phyloP scores from a whole-genome alignment of 2,113 vertebrate genomes.

The Aramus guarauna region DNA sequence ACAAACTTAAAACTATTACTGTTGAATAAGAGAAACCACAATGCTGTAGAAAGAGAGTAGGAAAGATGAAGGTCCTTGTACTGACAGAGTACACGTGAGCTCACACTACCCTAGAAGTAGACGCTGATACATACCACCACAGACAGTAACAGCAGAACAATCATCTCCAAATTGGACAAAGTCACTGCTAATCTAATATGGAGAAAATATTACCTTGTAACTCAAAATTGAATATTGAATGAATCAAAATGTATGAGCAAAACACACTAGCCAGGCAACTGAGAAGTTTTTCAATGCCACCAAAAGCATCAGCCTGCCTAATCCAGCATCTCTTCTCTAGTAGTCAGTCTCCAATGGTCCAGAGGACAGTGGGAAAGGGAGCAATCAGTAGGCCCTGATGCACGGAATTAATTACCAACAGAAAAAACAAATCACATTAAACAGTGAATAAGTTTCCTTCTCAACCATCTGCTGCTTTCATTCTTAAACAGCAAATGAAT shows the following conservation, averaged over 20 bases:
- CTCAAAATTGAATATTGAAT: not conserved
- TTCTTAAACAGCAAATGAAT: slow-evolving; percentile 2
- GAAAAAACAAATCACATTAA: slow-evolving; percentile 24
- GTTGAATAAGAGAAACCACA: not conserved
- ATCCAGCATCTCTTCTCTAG: not conserved
- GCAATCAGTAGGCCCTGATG: not conserved
- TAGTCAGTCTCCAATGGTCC: not conserved
- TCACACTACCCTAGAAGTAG: not conserved
- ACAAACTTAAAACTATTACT: not conserved
- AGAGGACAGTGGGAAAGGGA: not conserved
- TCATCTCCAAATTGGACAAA: not conserved
- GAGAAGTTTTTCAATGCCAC: not conserved
- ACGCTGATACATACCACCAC: not conserved
- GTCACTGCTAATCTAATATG: not conserved
- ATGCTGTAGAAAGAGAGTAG: not conserved
- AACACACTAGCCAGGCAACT: not conserved
- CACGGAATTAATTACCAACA: not conserved
- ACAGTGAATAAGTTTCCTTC: not conserved
- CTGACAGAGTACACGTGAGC: not conserved
- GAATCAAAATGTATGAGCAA: not conserved
- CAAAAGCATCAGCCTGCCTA: not conserved
- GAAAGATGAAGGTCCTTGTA: not conserved
- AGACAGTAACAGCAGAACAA: not conserved
- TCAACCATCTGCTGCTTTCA: slow-evolving; percentile 1
- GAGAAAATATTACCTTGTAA: not conserved